Evolutionary conservation across 2,888 invertebrate species (phyloP), one percentile per base, ranked within the genome.

Genomic region (Caradrina kadenii): DNA sequence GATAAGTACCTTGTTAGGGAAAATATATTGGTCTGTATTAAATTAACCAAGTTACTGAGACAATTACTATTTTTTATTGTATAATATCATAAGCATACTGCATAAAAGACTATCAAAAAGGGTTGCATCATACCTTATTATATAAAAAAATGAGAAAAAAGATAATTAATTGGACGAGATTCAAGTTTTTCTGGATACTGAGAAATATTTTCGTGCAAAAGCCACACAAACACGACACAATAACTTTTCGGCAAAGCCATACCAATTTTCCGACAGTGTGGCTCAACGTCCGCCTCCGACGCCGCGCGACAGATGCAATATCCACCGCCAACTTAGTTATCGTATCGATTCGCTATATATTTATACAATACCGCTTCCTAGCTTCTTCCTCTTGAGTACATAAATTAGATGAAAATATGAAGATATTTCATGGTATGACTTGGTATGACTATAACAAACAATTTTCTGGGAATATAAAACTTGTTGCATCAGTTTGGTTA

Each of bases 271-370:
- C 64, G 49, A 42, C 63, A 65, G 83, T 80, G 69, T 85, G 66
- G 52, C 1, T 56, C 66, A 73, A 85, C 83, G 61, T 71, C 79
- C 68, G 76, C 70, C 71, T 66, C 59, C 66, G 13, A 62, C 69
- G 78, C 69, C 60, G 35, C 69, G 81, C 81, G 83, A 81, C 81
- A 84, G 86, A 87, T 88, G 90, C 91, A 91, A 91, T 91, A 89
- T 91, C 89, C 87, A 81, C 82, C 60, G 75, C 69, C 73, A 91
- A 91, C 88, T 89, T 76, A 84, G 89, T 91, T 91, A 90, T 63
- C 69, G 82, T 74, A 87, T 89, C 85, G 86, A 85, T 83, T 82
- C 54, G 22, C 63, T 50, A 63, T 52, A 72, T 55, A 73, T 66
- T 66, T 73, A 72, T 45, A 45, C 17, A 17, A 45, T 17, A 17